phyloP scores from a whole-genome alignment of 2,113 vertebrate genomes.

The Chiloscyllium plagiosum region DNA sequence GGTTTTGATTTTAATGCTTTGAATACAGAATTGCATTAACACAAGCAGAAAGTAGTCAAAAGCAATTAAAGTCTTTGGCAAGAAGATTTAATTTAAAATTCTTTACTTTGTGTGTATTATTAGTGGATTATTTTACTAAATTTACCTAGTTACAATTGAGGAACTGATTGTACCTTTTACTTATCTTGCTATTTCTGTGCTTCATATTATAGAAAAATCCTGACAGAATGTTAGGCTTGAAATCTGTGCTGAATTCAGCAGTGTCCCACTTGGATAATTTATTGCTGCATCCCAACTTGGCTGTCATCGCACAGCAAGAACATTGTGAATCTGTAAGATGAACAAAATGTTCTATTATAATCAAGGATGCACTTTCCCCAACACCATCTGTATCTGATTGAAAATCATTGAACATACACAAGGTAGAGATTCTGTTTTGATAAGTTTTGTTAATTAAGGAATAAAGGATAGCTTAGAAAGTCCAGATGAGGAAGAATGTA shows the following conservation, averaged over 20 bases:
- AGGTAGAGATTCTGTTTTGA: too few species aligned
- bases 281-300: neutral
- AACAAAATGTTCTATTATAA: neutral
- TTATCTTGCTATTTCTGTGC: too few species aligned
- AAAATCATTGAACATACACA: too few species aligned
- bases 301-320: neutral
- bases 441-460: too few species aligned
- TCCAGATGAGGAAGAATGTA: too few species aligned
- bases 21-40: neutral
- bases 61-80: neutral
- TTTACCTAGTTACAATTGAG: neutral
- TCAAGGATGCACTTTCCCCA: neutral
- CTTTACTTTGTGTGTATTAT: neutral
- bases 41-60: neutral
- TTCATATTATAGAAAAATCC: neutral
- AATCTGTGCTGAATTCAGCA: neutral
- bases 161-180: neutral
- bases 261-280: neutral
- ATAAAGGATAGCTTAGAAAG: too few species aligned
- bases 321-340: neutral
- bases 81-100: neutral
- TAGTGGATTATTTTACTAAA: neutral
- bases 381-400: neutral
- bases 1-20: neutral
- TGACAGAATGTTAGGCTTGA: neutral